Conservation (phyloP, 1,140 invertebrate genomes). For the Contarinia nasturtii region DNA sequence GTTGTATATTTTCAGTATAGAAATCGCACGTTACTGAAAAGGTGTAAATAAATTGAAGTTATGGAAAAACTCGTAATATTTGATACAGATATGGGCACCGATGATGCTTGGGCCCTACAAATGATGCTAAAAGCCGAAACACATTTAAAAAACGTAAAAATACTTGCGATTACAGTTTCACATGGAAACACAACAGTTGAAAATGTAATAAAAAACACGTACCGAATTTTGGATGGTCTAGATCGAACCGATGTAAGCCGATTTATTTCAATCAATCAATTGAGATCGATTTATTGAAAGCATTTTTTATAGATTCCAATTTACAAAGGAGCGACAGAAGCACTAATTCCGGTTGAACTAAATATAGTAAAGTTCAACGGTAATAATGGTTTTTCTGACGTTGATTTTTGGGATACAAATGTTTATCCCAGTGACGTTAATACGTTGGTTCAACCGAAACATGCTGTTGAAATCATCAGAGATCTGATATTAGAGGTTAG, state of each 20-base stretch:
- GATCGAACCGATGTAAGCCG: conserved; percentile 29
- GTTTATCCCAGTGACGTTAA: too few species aligned
- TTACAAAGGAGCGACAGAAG: conserved; percentile 32
- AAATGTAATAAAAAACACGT: conserved; percentile 37
- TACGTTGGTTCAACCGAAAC: conserved; percentile 9
- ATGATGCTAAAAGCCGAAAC: conserved; percentile 33
- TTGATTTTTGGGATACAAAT: conserved; percentile 3
- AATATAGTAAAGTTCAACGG: conserved; percentile 25
- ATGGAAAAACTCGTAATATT: conserved; percentile 24
- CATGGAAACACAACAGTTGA: conserved; percentile 38
- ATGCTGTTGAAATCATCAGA: conserved; percentile 25
- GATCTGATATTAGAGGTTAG: conserved; percentile 24
- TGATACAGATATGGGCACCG: conserved; percentile 41
- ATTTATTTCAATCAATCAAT: neutral
- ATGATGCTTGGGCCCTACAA: conserved; percentile 42
- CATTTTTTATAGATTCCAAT: conserved; percentile 35
- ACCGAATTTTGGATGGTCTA: conserved; percentile 31
- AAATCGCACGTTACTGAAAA: too few species aligned
- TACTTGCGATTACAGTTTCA: conserved; percentile 41
- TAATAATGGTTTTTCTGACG: conserved; percentile 44
- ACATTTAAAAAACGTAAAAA: conserved; percentile 22
- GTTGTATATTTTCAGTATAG: too few species aligned
- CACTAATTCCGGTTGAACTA: conserved; percentile 23
- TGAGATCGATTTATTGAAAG: neutral
- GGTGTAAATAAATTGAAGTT: too few species aligned